Conservation (phyloP, 2,888 invertebrate species). For the Molanna angustata region DNA sequence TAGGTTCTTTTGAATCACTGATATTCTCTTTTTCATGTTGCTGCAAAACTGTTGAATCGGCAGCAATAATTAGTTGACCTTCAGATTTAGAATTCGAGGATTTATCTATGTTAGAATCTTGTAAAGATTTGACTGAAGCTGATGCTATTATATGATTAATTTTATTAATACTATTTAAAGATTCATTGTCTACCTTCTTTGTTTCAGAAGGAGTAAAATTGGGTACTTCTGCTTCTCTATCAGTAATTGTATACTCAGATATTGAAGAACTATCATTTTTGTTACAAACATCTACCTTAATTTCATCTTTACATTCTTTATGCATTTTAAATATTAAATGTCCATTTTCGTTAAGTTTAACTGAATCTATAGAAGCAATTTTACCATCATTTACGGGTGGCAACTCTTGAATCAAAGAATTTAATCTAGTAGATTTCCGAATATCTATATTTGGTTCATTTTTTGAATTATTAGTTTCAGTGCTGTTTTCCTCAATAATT, state of each 20-base stretch:
- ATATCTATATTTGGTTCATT: conserved; percentile 2
- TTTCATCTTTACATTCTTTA: conserved; percentile 18
- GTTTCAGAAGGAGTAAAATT: too few species aligned
- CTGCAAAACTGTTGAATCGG: too few species aligned
- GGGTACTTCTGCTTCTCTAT: too few species aligned
- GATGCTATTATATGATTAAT: too few species aligned
- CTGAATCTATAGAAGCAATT: conserved; percentile 28
- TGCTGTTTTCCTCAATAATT: too few species aligned
- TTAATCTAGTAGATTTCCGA: conserved; percentile 22
- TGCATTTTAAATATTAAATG: conserved; percentile 31
- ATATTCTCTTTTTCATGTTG: too few species aligned
- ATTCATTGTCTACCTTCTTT: too few species aligned
- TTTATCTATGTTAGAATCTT: background rate
- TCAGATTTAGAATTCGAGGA: background rate
- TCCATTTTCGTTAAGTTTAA: conserved; percentile 31
- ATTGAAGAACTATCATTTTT: background rate
- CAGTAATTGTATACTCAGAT: background rate
- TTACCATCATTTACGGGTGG: conserved; percentile 16
- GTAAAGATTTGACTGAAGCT: background rate
- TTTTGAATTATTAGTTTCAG: background rate
- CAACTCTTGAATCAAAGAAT: conserved; percentile 2
- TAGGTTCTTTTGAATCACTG: too few species aligned
- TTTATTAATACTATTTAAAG: background rate
- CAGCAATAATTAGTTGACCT: too few species aligned
- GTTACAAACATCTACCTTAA: background rate